A percentile compares a stretch with the other conserved stretches of the same genome.
Conservation (phyloP, 2,113 vertebrate species). For the Phalacrocorax aristotelis region DNA sequence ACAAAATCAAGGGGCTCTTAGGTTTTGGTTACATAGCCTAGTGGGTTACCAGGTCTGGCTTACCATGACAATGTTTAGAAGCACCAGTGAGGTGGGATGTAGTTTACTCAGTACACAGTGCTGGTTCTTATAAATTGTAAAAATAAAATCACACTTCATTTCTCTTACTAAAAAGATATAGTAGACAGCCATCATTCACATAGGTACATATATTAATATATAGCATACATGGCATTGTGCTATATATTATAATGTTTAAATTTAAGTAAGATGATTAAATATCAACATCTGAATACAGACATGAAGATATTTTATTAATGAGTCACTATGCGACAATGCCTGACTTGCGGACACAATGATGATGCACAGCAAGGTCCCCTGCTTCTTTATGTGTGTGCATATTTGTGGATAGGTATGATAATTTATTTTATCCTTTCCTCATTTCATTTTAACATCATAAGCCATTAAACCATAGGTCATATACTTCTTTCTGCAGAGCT, state of each 20-base stretch:
- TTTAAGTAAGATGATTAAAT: not conserved
- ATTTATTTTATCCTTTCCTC: not conserved
- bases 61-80: not conserved
- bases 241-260: not conserved
- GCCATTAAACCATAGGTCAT: not conserved
- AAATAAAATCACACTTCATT: not conserved
- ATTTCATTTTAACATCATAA: not conserved
- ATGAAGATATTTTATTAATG: not conserved
- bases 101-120: not conserved
- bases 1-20: not conserved
- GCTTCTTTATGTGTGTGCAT: not conserved
- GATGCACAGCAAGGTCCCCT: not conserved
- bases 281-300: not conserved
- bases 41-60: not conserved
- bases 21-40: not conserved
- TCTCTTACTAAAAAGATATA: not conserved
- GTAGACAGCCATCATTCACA: not conserved
- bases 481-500: slow-evolving; percentile 91
- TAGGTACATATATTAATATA: not conserved
- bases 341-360: not conserved
- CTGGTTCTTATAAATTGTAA: not conserved
- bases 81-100: not conserved
- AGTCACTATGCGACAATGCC: not conserved
- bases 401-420: not conserved
- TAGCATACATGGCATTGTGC: not conserved